These are phyloP conservation scores for Amitus sp. DNA, from an alignment of 2,888 invertebrate genomes.

Conservation along the genomic window DNA sequence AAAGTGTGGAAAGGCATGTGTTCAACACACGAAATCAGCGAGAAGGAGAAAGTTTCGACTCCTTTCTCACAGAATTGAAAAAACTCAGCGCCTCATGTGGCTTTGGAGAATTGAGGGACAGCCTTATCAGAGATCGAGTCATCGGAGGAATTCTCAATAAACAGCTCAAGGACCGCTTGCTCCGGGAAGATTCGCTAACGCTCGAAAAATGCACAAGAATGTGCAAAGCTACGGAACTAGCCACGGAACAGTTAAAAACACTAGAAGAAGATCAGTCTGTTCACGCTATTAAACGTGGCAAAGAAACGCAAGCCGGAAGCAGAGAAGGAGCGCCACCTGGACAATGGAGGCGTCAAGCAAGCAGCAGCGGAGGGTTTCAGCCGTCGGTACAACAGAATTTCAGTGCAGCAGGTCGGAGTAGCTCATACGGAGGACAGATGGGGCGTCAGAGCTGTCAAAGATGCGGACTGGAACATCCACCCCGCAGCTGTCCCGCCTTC, in stretches of 20 bases:
- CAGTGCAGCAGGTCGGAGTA: too few species aligned
- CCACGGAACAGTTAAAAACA: constrained; percentile 29
- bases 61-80: constrained; percentile 40
- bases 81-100: constrained; percentile 40
- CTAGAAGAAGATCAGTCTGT: constrained; percentile 2
- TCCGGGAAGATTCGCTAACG: constrained; percentile 35
- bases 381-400: too few species aligned
- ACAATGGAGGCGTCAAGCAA: too few species aligned
- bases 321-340: too few species aligned
- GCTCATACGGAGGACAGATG: too few species aligned
- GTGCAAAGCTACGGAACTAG: constrained; percentile 40
- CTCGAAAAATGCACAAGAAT: constrained; percentile 31
- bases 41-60: constrained; percentile 36
- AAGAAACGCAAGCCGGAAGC: too few species aligned
- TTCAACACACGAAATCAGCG: constrained; percentile 31
- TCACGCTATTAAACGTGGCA: background rate
- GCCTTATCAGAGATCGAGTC: constrained; percentile 41
- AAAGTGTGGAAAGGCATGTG: constrained; percentile 43
- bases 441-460: too few species aligned
- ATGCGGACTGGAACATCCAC: background rate
- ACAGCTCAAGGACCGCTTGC: constrained; percentile 34
- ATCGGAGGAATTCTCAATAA: constrained; percentile 37
- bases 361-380: too few species aligned
- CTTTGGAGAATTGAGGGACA: constrained; percentile 39
- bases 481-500: background rate